Evolutionary conservation across 1,140 invertebrate species (phyloP), one percentile per base, ranked within the genome.

Genomic region (Drosophila tristis): DNA sequence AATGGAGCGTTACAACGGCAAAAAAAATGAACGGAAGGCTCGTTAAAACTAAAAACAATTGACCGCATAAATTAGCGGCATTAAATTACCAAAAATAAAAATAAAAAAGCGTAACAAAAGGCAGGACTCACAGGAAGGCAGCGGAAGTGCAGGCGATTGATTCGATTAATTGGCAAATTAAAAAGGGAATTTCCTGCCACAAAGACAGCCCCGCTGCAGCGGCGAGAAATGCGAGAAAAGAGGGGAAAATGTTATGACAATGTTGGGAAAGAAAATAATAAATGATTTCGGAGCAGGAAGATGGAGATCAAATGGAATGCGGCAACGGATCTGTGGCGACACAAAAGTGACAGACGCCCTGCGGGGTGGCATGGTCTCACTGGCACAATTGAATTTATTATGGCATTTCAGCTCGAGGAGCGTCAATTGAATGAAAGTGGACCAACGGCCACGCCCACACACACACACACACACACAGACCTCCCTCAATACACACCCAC

Each of bases 321-420:
- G 49, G 64, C 23, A 66, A 57, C 58, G 71, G 70, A 75, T 62
- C 71, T 66, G 68, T 68, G 74, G 45, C 43, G 62, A 58, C 77
- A 85, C 60, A 86, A 72, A 78, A 85, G 70, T 62, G 68, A 82
- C 64, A 78, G 65, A 35, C 74, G 74, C 78, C 74, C 26, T 39
- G 11, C 42, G 45, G 74, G 74, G 78, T 35, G 9, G 35, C 11
- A 13, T 11, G 11, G 74, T 57, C 59, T 54, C 66, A 65, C 50
- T 74, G 78, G 73, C 78, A 86, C 84, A 86, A 86, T 86, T 87
- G 82, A 86, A 87, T 86, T 86, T 86, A 86, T 86, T 86, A 87
- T 87, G 82, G 84, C 71, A 86, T 82, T 86, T 86, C 82, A 75
- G 58, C 74, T 78, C 70, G 78, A 78, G 76, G 64, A 86, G 82